Evolutionary conservation across 1,140 invertebrate species (phyloP).

Genomic region (Atta cephalotes): DNA sequence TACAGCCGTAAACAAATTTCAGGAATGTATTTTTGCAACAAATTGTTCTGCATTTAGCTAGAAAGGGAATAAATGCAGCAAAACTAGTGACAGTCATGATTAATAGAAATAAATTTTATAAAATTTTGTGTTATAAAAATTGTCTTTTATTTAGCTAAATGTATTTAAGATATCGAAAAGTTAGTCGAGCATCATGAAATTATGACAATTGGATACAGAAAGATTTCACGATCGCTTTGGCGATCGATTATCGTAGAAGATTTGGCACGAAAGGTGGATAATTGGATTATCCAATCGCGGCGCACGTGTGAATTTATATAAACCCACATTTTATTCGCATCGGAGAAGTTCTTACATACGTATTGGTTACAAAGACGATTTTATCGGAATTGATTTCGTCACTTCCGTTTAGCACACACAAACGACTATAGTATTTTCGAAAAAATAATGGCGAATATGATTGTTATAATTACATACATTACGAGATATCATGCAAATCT

Average conservation of each 20-base stretch:
- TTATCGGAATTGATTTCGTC: conserved; percentile 44
- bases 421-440: conserved; percentile 15
- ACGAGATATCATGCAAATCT: conserved; percentile 14
- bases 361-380: conserved; percentile 46
- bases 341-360: not conserved
- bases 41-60: not conserved
- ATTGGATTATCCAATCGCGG: not conserved
- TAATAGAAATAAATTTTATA: not conserved
- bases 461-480: conserved; percentile 35
- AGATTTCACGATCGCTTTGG: not conserved
- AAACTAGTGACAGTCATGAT: not conserved
- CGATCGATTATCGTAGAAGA: not conserved
- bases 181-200: not conserved
- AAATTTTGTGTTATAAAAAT: not conserved
- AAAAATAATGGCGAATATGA: conserved; percentile 22
- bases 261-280: not conserved
- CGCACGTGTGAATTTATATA: conserved; percentile 3
- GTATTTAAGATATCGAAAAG: not conserved
- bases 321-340: conserved; percentile 25
- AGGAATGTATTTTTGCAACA: not conserved
- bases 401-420: conserved; percentile 33
- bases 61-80: not conserved
- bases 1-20: not conserved
- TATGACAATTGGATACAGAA: not conserved
- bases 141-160: not conserved